phyloP scores from a whole-genome alignment of 2,888 invertebrate species.

The Chelonus formosanus region DNA sequence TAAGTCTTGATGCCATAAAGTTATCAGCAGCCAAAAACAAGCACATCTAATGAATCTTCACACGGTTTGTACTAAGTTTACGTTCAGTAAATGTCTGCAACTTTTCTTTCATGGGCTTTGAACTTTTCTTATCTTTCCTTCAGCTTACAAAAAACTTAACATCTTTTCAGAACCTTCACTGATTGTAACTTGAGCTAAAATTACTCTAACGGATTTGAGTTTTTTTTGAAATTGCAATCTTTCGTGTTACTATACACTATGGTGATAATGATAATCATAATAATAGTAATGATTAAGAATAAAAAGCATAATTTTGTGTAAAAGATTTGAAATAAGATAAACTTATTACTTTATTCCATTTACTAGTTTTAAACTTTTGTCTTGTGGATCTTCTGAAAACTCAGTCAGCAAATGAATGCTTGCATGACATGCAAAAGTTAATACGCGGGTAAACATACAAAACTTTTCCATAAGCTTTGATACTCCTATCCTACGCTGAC shows the following conservation, averaged over 20 bases:
- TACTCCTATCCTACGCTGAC: no score
- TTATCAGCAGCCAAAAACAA: constrained; percentile 39
- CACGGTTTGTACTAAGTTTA: constrained; percentile 34
- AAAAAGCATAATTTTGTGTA: no score
- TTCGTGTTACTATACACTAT: background rate
- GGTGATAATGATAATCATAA: background rate
- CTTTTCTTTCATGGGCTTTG: constrained; percentile 24
- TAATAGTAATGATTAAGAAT: no score
- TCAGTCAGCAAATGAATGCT: constrained; percentile 13
- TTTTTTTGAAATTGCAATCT: background rate
- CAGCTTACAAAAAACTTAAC: constrained; percentile 1
- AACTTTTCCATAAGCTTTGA: constrained; percentile 38
- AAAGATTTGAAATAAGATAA: no score
- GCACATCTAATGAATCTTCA: constrained; percentile 42
- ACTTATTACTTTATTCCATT: no score
- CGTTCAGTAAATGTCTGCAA: constrained; percentile 38
- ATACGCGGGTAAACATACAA: constrained; percentile 17
- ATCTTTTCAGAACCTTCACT: background rate
- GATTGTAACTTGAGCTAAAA: background rate
- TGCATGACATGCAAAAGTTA: constrained; percentile 24
- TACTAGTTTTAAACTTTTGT: no score
- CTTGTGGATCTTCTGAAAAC: no score
- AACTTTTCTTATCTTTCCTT: constrained; percentile 19
- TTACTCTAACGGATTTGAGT: background rate
- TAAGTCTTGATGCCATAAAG: constrained; percentile 21